Base-by-base conservation (phyloP, 2,888 invertebrate species). In the Synanthedon vespiformis region DNA sequence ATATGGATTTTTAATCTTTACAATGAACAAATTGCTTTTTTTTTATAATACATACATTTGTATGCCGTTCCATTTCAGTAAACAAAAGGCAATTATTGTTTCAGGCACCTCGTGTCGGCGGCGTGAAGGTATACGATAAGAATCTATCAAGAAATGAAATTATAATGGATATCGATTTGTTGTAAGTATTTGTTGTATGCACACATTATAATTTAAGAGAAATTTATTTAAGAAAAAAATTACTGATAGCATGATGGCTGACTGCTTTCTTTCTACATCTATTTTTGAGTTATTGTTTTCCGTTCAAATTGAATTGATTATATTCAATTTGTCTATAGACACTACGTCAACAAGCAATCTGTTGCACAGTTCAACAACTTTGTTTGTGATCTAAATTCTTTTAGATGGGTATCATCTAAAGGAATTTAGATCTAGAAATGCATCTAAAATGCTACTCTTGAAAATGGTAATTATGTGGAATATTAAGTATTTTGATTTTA, bases 51-150 rank as follows among this genome's bases (percentile, higher is more conserved):
- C 10, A 10, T 34, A 34, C 2, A 22, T 22, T 34, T 34, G 34
- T 34, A 34, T 34, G 34, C 8, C 34, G 10, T 34, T 13, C 13
- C 44, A 44, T 44, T 44, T 14, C 44, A 44, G 14, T 44, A 12
- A 14, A 13, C 14, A 44, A n/a, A 41, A 44, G 16, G 22, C 13
- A 27, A n/a, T 11, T 8, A 48, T 63, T 53, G 56, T 89, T 89
- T 12, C 80, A 95, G 95, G 97, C 98, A 18, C 94, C 97, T 5
- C 91, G 97, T 61, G 92, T 98, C 65, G 96, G 97, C 54, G 98
- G 98, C 51, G 93, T 98, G 3, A 98, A 98, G 89, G 97, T 98
- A 10, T 99, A 99, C 77, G 97, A 97, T 64, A 95, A 95, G 77
- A 95, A 97, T 77, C 92, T 96, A 34, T 93, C 95, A 27, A 90